A percentile compares a stretch with the other conserved stretches of the same genome.
Conservation (phyloP, 2,888 invertebrate genomes). For the Sepioteuthis lessoniana region DNA sequence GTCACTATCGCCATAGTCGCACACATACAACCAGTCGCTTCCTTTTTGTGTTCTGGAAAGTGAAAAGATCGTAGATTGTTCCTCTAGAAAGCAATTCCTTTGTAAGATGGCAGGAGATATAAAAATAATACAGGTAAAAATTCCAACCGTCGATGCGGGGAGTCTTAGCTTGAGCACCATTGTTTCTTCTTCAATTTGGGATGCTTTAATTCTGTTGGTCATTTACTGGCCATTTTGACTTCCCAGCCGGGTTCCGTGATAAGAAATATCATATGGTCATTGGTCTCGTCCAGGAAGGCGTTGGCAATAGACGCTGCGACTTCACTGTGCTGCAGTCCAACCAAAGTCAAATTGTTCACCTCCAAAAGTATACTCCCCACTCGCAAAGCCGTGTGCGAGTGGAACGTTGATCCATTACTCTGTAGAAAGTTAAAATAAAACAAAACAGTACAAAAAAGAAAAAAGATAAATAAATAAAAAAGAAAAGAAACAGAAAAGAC, state of each 20-base stretch:
- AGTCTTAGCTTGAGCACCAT: not conserved
- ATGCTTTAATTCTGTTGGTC: slow-evolving; percentile 43
- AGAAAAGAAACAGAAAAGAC: not conserved
- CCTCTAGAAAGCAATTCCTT: not conserved
- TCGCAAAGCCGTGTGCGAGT: slow-evolving; percentile 85
- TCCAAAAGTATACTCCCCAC: slow-evolving; percentile 95
- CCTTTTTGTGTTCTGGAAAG: not conserved
- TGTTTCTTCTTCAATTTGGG: not conserved
- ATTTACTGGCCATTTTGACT: slow-evolving; percentile 50
- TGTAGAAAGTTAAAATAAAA: slow-evolving; percentile 73
- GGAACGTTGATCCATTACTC: slow-evolving; percentile 95
- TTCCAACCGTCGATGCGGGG: not conserved
- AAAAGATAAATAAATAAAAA: not conserved
- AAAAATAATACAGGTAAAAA: not conserved
- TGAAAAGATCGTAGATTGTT: not conserved
- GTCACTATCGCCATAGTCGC: no score
- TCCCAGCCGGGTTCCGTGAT: slow-evolving; percentile 77
- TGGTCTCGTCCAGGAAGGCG: slow-evolving; percentile 91
- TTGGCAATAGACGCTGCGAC: slow-evolving; percentile 94
- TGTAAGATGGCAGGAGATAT: not conserved
- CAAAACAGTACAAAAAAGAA: not conserved
- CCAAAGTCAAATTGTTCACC: slow-evolving; percentile 85
- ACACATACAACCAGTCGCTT: no score
- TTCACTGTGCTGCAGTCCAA: slow-evolving; percentile 88
- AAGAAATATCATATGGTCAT: slow-evolving; percentile 92